phyloP scores from a whole-genome alignment of 2,797 vertebrate species.

The Phyllotis vaccarum region DNA sequence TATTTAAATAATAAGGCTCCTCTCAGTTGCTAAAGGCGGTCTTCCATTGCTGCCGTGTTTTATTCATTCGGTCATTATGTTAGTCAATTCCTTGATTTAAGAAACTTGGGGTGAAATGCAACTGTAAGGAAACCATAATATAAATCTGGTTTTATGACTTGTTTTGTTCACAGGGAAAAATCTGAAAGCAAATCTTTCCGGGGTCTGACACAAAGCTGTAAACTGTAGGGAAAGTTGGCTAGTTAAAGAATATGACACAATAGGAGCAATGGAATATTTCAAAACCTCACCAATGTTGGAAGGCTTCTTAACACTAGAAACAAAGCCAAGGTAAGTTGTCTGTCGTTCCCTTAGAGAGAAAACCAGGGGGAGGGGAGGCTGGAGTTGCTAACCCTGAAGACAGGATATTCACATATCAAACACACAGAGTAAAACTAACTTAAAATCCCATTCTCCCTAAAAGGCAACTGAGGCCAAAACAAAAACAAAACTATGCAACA shows the following conservation, averaged over 20 bases:
- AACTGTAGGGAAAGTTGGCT: slow-evolving; percentile 75
- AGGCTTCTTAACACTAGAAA: slow-evolving; percentile 50
- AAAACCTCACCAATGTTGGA: slow-evolving; percentile 24
- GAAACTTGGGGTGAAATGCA: slow-evolving; percentile 77
- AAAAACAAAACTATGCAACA: background rate
- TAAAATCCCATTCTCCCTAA: background rate
- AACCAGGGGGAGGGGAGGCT: slow-evolving; percentile 21
- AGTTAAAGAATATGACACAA: slow-evolving; percentile 72
- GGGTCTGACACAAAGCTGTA: slow-evolving; percentile 77
- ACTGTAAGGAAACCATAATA: slow-evolving; percentile 75
- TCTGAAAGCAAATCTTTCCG: slow-evolving; percentile 74
- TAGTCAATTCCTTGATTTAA: slow-evolving; percentile 81
- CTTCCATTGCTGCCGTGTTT: slow-evolving; percentile 45
- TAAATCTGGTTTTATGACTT: slow-evolving; percentile 82
- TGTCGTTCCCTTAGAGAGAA: slow-evolving; percentile 28
- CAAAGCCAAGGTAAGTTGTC: slow-evolving; percentile 47
- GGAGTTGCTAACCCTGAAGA: slow-evolving; percentile 17
- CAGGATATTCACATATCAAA: background rate
- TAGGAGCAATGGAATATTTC: slow-evolving; percentile 53
- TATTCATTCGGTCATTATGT: slow-evolving; percentile 73
- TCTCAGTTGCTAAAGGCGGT: slow-evolving; percentile 75
- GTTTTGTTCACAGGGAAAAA: slow-evolving; percentile 76
- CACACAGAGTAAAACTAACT: background rate
- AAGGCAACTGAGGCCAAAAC: slow-evolving; percentile 45
- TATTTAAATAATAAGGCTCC: slow-evolving; percentile 81